Base-by-base conservation (phyloP, 64 coral and sea anemone genomes). In the Pachyseris speciosa region DNA sequence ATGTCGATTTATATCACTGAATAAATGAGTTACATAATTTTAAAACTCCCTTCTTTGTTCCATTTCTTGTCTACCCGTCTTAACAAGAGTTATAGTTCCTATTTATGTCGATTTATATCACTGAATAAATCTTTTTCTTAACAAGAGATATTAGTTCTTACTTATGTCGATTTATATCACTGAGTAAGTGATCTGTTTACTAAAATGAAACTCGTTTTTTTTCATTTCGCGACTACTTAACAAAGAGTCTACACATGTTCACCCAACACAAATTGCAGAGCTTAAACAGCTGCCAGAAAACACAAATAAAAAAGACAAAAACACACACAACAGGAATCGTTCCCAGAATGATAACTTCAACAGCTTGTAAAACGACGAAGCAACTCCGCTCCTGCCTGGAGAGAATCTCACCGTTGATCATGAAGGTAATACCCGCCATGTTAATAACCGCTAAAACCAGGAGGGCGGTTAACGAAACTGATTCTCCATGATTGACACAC, bases 391-490 rank as follows among this genome's bases (percentile, higher is more conserved):
- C 69, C 69, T 73, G 69, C 7, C 24, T 39, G 7, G 69, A 73
- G 22, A 73, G 69, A 24, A 43, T n/a, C 69, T 44, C 69, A 0
- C 37, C 69, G 44, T 44, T 73, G 2, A 44, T 73, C 24, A 6
- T 8, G 26, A 73, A 38, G 5, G 19, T 10, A 43, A n/a, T 20
- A n/a, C n/a, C n/a, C n/a, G 33, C 53, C 71, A 89, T 48, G 53
- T 94, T 94, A 31, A 91, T 52, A 5, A 71, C 75, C 33, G 88
- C 83, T 37, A 98, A 67, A 29, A 67, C 37, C 59, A 92, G 41
- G 2, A 98, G 69, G 39, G 68, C 66, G 2, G 83, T 13, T 29
- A 98, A 77, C 39, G 96, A 98, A 0, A 59, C 68, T 5, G 75
- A 78, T 79, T 98, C 92, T 17, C 57, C 39, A 40, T 36, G 7